A percentile compares a stretch with the other conserved stretches of the same genome.
Conservation (phyloP, 2,113 vertebrate species). For the Colinus virginianus region DNA sequence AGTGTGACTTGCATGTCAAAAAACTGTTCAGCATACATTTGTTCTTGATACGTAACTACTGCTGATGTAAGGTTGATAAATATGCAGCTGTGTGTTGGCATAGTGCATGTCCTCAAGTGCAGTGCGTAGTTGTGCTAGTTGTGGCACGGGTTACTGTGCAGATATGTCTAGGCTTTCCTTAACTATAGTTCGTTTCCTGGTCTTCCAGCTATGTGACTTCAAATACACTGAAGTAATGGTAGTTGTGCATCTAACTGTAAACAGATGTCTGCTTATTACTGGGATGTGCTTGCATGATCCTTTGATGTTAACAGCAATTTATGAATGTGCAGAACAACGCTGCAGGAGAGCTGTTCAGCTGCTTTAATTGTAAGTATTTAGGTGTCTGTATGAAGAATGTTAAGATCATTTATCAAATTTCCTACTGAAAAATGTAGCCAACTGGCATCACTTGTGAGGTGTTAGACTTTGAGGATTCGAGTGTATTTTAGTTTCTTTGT, state of each 20-base stretch:
- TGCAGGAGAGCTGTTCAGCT: not conserved
- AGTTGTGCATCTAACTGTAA: not conserved
- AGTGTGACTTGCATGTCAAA: slow-evolving; percentile 1
- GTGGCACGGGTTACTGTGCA: not conserved
- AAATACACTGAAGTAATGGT: not conserved
- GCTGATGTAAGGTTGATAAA: not conserved
- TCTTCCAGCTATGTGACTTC: not conserved
- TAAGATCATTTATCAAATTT: not conserved
- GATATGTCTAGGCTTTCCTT: not conserved
- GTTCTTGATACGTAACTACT: not conserved
- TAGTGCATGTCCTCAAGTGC: not conserved
- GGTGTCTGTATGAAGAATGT: not conserved
- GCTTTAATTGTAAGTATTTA: not conserved
- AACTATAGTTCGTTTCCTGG: not conserved
- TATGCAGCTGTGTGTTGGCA: not conserved
- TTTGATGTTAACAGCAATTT: not conserved
- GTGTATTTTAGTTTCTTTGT: not conserved
- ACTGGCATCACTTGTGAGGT: not conserved
- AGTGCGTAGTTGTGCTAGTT: not conserved
- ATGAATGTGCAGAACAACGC: not conserved
- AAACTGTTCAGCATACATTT: not conserved
- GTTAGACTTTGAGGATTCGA: not conserved
- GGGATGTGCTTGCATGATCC: not conserved
- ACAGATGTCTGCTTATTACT: not conserved
- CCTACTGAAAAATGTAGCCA: not conserved